Conservation (phyloP, 1,140 invertebrate species). For the Nasonia vitripennis region DNA sequence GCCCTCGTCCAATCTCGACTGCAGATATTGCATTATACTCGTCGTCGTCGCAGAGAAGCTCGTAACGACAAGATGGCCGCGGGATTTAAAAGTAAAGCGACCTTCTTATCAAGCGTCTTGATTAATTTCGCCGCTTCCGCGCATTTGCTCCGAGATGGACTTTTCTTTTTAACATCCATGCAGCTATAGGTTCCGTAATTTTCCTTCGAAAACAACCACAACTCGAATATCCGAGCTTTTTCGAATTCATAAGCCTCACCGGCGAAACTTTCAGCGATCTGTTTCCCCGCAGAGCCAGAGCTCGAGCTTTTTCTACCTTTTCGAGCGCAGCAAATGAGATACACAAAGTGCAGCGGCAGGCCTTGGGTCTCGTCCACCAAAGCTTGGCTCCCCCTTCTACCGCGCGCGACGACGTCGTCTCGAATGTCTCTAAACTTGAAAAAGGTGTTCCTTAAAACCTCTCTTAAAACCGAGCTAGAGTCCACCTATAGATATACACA, state of each 20-base stretch:
- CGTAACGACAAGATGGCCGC: neutral
- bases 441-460: neutral
- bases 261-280: neutral
- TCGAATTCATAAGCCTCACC: too few species aligned
- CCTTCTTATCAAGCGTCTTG: conserved; percentile 7
- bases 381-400: neutral
- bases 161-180: neutral
- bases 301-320: neutral
- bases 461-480: neutral
- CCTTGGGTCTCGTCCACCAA: neutral
- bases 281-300: neutral
- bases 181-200: neutral
- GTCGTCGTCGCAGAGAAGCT: neutral
- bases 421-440: neutral
- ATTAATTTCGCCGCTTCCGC: neutral
- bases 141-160: neutral
- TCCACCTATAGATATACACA: neutral
- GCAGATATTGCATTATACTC: conserved; percentile 31
- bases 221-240: neutral
- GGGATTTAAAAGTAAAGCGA: conserved; percentile 18
- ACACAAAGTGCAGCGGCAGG: neutral
- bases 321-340: neutral
- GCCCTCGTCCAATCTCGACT: neutral
- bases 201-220: neutral
- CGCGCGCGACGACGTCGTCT: neutral